Evolutionary conservation across 1,140 invertebrate genomes (phyloP).

Genomic region (Ceratosolen solmsi): DNA sequence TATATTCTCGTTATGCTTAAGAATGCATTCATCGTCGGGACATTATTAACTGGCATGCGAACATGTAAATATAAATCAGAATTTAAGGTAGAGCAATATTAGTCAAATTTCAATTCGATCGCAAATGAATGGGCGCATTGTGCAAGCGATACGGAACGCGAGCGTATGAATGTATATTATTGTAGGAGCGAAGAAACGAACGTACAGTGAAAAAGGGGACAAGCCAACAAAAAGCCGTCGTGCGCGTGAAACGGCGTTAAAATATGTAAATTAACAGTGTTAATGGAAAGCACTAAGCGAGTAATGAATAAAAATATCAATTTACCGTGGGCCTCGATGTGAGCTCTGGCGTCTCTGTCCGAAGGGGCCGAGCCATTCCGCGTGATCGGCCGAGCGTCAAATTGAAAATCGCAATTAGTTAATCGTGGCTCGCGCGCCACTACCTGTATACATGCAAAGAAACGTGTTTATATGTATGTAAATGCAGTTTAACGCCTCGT

Average conservation of each 20-base stretch:
- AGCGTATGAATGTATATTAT: background rate
- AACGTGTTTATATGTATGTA: background rate
- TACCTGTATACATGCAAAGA: background rate
- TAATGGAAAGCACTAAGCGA: slow-evolving; percentile 36
- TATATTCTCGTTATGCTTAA: too few relatives aligned
- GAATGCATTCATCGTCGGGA: too few relatives aligned
- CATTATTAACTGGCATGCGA: too few relatives aligned
- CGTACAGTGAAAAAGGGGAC: background rate
- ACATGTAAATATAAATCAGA: too few relatives aligned
- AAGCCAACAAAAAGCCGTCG: background rate
- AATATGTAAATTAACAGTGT: slow-evolving; percentile 39
- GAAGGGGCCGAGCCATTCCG: slow-evolving; percentile 50
- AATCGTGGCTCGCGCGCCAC: slow-evolving; percentile 52
- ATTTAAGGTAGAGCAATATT: background rate
- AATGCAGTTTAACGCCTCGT: slow-evolving; percentile 9
- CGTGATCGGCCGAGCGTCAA: slow-evolving; percentile 61
- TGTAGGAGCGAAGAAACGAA: background rate
- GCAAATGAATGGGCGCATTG: background rate
- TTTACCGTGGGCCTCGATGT: slow-evolving; percentile 12
- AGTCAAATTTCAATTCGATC: background rate
- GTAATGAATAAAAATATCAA: slow-evolving; percentile 50
- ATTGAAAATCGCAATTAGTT: slow-evolving; percentile 64
- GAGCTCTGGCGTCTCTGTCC: background rate
- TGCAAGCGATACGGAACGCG: background rate
- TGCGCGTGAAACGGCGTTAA: slow-evolving; percentile 23